Conservation (phyloP, 2,113 vertebrate species). For the Benthochromis sp. region DNA sequence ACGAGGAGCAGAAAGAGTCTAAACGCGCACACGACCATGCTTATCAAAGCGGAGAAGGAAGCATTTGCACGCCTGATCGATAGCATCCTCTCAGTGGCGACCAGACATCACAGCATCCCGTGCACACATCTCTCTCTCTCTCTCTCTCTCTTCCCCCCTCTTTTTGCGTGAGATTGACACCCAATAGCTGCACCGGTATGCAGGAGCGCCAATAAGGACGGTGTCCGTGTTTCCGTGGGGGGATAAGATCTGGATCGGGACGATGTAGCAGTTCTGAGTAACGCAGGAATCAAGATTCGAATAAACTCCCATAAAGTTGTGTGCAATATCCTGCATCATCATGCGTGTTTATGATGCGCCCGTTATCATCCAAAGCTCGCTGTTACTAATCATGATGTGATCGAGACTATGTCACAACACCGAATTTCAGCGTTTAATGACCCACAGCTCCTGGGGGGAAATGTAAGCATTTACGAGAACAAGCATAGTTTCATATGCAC, state of each 20-base stretch:
- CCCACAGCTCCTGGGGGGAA: not conserved
- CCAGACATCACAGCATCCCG: constrained; percentile 63
- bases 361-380: not conserved
- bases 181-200: constrained; percentile 13
- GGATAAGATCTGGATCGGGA: constrained; percentile 7
- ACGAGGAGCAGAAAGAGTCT: not conserved
- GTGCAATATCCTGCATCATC: not conserved
- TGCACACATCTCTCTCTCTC: not conserved
- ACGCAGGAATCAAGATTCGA: not conserved
- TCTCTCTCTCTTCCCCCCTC: not conserved
- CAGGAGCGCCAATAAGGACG: constrained; percentile 36
- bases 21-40: constrained; percentile 26
- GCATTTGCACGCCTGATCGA: constrained; percentile 22
- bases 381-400: not conserved
- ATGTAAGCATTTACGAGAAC: not conserved
- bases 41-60: constrained; percentile 20
- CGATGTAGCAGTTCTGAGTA: not conserved
- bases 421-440: not conserved
- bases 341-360: not conserved
- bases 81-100: constrained; percentile 63
- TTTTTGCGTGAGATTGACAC: constrained; percentile 41
- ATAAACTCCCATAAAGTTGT: not conserved
- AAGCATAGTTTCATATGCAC: not conserved
- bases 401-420: not conserved
- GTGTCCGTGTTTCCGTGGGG: constrained; percentile 25